Conservation (phyloP, 2,797 vertebrate genomes). For the Schizothorax lantsangensis region DNA sequence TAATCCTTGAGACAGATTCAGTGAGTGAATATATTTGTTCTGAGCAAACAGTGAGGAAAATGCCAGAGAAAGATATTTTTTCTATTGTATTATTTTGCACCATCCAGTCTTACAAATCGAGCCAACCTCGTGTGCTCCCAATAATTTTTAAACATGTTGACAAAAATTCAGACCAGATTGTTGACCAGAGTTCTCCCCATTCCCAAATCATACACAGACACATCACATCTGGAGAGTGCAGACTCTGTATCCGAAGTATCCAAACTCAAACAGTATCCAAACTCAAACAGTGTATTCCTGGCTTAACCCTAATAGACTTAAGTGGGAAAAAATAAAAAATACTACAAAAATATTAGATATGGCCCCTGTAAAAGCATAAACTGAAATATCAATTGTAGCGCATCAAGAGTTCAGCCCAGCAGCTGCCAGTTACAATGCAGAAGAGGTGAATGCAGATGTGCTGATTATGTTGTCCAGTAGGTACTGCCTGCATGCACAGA, state of each 20-base stretch:
- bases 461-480: conserved; percentile 80
- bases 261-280: neutral
- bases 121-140: neutral
- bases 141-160: neutral
- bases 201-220: neutral
- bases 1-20: neutral
- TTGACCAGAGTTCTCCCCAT: neutral
- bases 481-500: conserved; percentile 84
- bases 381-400: neutral
- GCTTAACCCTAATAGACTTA: neutral
- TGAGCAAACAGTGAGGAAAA: neutral
- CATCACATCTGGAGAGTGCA: neutral
- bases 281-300: neutral
- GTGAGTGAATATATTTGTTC: neutral
- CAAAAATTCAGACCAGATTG: neutral
- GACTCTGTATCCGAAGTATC: neutral
- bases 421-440: conserved; percentile 19
- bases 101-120: neutral
- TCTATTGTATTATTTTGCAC: neutral
- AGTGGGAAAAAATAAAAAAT: neutral
- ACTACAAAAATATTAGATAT: neutral
- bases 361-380: neutral
- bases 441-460: neutral
- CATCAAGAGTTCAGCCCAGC: neutral
- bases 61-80: neutral